These are phyloP conservation scores for Eupristina koningsbergeri DNA, from an alignment of 1,140 invertebrate genomes.

Conservation along the genomic window DNA sequence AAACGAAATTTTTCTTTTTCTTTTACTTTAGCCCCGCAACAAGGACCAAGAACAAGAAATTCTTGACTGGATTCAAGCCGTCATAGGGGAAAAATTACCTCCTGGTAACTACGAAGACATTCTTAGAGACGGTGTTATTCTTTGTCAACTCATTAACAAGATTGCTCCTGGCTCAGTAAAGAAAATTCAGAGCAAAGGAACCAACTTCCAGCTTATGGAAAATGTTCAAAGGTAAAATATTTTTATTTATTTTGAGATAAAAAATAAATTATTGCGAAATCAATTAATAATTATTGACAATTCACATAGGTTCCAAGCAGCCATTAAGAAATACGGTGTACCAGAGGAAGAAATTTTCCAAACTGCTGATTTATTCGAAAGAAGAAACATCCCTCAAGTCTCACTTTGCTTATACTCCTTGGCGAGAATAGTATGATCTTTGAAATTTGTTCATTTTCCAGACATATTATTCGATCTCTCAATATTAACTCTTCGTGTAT, in stretches of 20 bases:
- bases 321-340: slow-evolving; percentile 93
- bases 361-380: slow-evolving; percentile 97
- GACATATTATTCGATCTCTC: neutral
- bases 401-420: slow-evolving; percentile 91
- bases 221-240: slow-evolving; percentile 87
- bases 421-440: slow-evolving; percentile 87
- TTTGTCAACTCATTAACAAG: slow-evolving; percentile 97
- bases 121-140: slow-evolving; percentile 90
- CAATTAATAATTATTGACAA: neutral
- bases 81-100: slow-evolving; percentile 90
- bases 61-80: slow-evolving; percentile 90
- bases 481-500: neutral
- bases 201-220: slow-evolving; percentile 98
- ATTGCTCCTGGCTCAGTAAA: slow-evolving; percentile 94
- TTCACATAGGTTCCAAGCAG: slow-evolving; percentile 87
- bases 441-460: neutral
- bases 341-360: slow-evolving; percentile 98
- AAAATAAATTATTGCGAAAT: neutral
- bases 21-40: slow-evolving; percentile 81
- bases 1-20: slow-evolving; percentile 1
- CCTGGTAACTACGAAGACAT: slow-evolving; percentile 91
- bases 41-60: slow-evolving; percentile 94
- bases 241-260: neutral
- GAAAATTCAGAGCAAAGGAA: slow-evolving; percentile 96
- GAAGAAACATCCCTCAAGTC: slow-evolving; percentile 96